Evolutionary conservation across 2,113 vertebrate genomes (phyloP), one percentile per base, ranked within the genome.

Genomic region (Planiliza haematocheilus): DNA sequence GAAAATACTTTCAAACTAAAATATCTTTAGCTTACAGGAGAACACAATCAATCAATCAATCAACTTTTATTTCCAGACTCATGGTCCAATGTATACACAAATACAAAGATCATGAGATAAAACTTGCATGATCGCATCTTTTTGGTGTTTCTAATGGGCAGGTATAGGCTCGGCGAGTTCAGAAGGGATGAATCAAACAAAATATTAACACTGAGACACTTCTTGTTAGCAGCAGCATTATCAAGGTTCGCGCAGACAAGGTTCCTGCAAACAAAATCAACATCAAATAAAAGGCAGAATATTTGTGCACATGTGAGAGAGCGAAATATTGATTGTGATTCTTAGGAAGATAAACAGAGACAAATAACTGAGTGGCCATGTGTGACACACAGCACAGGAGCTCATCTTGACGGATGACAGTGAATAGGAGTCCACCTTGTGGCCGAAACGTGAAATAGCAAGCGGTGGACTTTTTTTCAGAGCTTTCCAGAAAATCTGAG

Each of bases 371-470:
- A 57, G 41, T 56, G n/a, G 5, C 17, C 20, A 45, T 72, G 16
- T 42, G 39, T 30, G 10, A 13, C 37, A 36, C 38, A 51, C 13
- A 11, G 34, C 42, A 55, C 16, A 56, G 17, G 36, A 6, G 16
- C 20, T 10, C 6, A 12, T 57, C 5, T 13, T 43, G n/a, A 21
- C 18, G 34, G 12, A 67, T 37, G 16, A 41, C 20, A 77, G 41
- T 16, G 59, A 42, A 61, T 14, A 72, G 52, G 63, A 24, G 36
- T 72, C 86, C 84, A 79, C 48, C 89, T 77, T 78, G 88, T 90
- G 89, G 85, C 30, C 10, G 52, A n/a, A 10, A 2, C n/a, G 34
- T 41, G 17, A 14, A 39, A 76, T 75, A 18, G 13, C 79, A 72
- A 45, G 24, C 12, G 21, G 4, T 10, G 8, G 6, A 37, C 1